phyloP scores from a whole-genome alignment of 2,888 invertebrate genomes.

The Euphydryas editha region DNA sequence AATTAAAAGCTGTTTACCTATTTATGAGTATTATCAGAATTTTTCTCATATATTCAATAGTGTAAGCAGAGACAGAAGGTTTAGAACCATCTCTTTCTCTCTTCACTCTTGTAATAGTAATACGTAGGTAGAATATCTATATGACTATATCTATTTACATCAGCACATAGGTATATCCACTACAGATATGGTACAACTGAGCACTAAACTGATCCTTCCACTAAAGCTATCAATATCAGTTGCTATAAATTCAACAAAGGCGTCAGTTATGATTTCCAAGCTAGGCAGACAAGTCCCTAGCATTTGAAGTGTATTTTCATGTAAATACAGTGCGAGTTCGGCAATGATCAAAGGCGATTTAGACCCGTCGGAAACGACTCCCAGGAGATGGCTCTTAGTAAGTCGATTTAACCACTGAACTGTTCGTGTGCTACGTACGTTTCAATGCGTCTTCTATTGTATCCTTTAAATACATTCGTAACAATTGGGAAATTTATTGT shows the following conservation, averaged over 20 bases:
- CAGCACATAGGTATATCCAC: neutral
- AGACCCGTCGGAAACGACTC: constrained; percentile 15
- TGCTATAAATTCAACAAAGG: constrained; percentile 8
- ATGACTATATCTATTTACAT: neutral
- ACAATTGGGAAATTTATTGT: too few species aligned
- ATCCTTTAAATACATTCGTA: too few species aligned
- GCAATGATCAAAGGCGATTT: constrained; percentile 24
- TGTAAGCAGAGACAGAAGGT: too few species aligned
- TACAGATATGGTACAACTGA: neutral
- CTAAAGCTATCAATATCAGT: constrained; percentile 7
- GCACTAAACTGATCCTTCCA: neutral
- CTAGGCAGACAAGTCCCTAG: neutral
- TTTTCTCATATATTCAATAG: too few species aligned
- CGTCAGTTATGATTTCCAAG: constrained; percentile 3
- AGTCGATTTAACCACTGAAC: neutral
- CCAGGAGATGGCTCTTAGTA: constrained; percentile 17
- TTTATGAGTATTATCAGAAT: too few species aligned
- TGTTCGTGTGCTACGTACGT: neutral
- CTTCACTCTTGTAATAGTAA: too few species aligned
- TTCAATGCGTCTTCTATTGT: too few species aligned
- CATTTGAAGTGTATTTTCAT: constrained; percentile 20
- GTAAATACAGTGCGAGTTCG: constrained; percentile 14
- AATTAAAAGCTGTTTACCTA: too few species aligned
- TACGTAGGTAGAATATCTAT: too few species aligned
- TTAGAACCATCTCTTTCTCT: too few species aligned